Evolutionary conservation across 1,140 invertebrate genomes (phyloP), one percentile per base, ranked within the genome.

Genomic region (Anoplolepis gracilipes): DNA sequence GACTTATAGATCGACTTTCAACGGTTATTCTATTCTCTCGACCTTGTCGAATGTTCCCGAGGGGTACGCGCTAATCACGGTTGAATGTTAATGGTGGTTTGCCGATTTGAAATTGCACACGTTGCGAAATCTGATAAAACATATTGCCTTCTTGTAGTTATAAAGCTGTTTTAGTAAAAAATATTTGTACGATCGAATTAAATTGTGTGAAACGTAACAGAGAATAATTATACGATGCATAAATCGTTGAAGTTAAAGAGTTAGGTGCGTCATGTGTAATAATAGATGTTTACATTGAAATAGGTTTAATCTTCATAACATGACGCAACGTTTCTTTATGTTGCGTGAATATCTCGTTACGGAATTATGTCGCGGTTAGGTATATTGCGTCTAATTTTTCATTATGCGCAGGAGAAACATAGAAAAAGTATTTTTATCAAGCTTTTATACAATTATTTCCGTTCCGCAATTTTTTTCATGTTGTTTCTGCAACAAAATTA

Each of bases 11-110:
- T n/a, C 22, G 7, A 30, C 33, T 13, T 22, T 30, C 2, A 4
- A 28, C 22, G 22, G 69, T 64, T 49, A 53, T 53, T 53, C 33
- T 30, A 5, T 33, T 75, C 55, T 4, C 19, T 42, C 22, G 59
- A 39, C 16, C 33, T 10, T 30, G 25, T 36, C 53, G 25, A n/a
- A 28, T 8, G 30, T n/a, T 42, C n/a, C 62, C 46, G 77, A 22
- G 19, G 59, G 25, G 16, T 22, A 6, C 16, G 42, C 46, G 39
- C 11, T 10, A 65, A 55, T 55, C 62, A 28, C 77, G 33, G 70
- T 81, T 46, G 22, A 49, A 69, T 69, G 64, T 70, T 70, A 64
- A 69, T 46, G 77, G 55, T 53, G 39, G 77, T 57, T 70, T 57
- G 77, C 39, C 22, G 46, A 49, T 49, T 49, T 81, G 28, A 81